Conservation (phyloP, 2,888 invertebrate species). For the Tribolium freemani region DNA sequence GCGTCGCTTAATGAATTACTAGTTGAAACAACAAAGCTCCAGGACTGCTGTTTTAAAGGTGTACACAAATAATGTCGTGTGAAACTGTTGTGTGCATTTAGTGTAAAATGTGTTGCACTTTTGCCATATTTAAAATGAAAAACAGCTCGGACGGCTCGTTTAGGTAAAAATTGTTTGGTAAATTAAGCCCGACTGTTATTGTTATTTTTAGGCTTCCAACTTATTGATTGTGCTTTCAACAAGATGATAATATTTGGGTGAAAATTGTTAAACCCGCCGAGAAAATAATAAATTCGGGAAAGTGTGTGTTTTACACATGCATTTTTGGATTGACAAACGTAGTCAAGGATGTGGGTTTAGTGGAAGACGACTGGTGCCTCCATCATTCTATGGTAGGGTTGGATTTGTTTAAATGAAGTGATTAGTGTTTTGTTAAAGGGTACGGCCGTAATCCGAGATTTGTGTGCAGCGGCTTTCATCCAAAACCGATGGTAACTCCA, state of each 20-base stretch:
- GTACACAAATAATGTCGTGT: slow-evolving; percentile 26
- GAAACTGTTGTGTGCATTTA: background rate
- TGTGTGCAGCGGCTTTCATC: slow-evolving; percentile 55
- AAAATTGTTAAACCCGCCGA: slow-evolving; percentile 4
- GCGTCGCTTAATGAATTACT: background rate
- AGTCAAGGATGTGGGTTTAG: slow-evolving; percentile 82
- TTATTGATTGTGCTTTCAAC: slow-evolving; percentile 29
- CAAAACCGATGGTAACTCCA: slow-evolving; percentile 79
- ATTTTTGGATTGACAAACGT: slow-evolving; percentile 91
- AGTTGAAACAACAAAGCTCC: background rate
- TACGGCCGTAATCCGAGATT: slow-evolving; percentile 57
- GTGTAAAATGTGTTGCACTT: background rate
- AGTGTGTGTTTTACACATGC: slow-evolving; percentile 71
- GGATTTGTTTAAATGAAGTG: background rate
- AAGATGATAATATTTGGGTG: background rate
- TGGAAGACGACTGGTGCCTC: slow-evolving; percentile 79
- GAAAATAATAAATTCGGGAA: slow-evolving; percentile 1
- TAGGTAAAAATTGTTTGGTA: background rate
- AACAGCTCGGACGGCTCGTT: background rate
- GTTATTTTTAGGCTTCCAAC: slow-evolving; percentile 13
- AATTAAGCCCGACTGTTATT: background rate
- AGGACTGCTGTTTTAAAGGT: slow-evolving; percentile 12
- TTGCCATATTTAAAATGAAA: slow-evolving; percentile 10
- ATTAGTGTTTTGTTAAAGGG: slow-evolving; percentile 45
- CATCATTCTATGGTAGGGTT: slow-evolving; percentile 72